phyloP scores from a whole-genome alignment of 2,113 vertebrate species.

The Cryptotis parvus region DNA sequence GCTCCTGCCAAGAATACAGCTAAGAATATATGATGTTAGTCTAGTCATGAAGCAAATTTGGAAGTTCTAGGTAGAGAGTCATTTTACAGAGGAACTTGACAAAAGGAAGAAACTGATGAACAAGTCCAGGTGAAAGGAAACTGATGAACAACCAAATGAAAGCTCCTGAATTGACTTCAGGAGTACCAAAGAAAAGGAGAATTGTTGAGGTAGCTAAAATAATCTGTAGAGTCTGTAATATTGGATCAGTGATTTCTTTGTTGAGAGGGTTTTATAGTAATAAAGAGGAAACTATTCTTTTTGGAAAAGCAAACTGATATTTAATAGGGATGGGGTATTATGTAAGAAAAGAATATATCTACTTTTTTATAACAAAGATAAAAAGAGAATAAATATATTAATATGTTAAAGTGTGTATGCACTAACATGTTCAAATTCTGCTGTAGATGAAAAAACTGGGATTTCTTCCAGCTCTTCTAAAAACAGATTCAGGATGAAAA shows the following conservation, averaged over 20 bases:
- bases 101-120: background rate
- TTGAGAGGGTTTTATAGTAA: background rate
- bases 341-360: background rate
- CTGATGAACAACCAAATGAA: background rate
- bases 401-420: background rate
- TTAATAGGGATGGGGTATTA: background rate
- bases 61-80: background rate
- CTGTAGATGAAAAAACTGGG: background rate
- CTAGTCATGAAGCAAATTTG: background rate
- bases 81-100: background rate
- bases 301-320: background rate
- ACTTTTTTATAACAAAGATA: background rate
- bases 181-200: background rate
- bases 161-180: background rate
- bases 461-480: background rate
- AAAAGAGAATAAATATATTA: background rate
- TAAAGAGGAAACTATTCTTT: background rate
- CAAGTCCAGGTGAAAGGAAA: background rate
- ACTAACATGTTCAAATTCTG: background rate
- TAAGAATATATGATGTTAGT: background rate
- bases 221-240: no score
- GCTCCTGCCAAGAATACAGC: background rate
- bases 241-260: background rate
- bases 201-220: background rate
- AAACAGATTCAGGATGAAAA: background rate